phyloP scores from a whole-genome alignment of 1,140 invertebrate genomes.

The Oscheius sp. region DNA sequence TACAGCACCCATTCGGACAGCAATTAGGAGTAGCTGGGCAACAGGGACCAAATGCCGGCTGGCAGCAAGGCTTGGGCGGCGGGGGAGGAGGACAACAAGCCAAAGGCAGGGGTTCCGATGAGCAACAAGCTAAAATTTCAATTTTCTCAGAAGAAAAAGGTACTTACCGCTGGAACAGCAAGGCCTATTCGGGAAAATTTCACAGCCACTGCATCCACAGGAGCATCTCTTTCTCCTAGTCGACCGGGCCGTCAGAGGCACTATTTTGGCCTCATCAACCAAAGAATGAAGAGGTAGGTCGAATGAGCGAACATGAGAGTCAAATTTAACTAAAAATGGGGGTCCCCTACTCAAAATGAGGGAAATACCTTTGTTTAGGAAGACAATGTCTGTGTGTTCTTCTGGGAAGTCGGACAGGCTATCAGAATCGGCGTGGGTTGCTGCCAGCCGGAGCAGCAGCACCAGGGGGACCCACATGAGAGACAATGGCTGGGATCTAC shows the following conservation, averaged over 20 bases:
- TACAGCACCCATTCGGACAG: slow-evolving; percentile 46
- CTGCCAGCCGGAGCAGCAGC: neutral
- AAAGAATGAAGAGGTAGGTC: slow-evolving; percentile 39
- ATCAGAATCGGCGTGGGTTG: neutral
- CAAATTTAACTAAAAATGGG: slow-evolving; percentile 44
- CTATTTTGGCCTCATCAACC: slow-evolving; percentile 29
- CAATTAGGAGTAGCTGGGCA: slow-evolving; percentile 49
- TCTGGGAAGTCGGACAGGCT: too few relatives aligned
- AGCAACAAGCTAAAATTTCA: slow-evolving; percentile 37
- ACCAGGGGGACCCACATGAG: neutral
- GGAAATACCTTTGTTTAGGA: slow-evolving; percentile 12
- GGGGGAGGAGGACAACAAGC: slow-evolving; percentile 50
- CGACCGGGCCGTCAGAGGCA: slow-evolving; percentile 33
- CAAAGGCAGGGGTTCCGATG: slow-evolving; percentile 38
- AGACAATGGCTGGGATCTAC: neutral
- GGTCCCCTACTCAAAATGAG: neutral
- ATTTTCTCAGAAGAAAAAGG: neutral
- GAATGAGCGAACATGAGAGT: slow-evolving; percentile 21
- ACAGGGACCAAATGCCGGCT: slow-evolving; percentile 47
- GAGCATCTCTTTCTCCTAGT: slow-evolving; percentile 42
- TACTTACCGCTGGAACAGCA: slow-evolving; percentile 42
- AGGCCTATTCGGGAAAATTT: slow-evolving; percentile 46
- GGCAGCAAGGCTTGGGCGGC: slow-evolving; percentile 50
- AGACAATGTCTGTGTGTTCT: slow-evolving; percentile 12
- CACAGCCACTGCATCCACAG: slow-evolving; percentile 48